Percentiles rank a stretch among this genome's conserved stretches.
These are phyloP conservation scores for Drosophila mercatorum DNA, from an alignment of 2,888 invertebrate species.

Conservation along the genomic window DNA sequence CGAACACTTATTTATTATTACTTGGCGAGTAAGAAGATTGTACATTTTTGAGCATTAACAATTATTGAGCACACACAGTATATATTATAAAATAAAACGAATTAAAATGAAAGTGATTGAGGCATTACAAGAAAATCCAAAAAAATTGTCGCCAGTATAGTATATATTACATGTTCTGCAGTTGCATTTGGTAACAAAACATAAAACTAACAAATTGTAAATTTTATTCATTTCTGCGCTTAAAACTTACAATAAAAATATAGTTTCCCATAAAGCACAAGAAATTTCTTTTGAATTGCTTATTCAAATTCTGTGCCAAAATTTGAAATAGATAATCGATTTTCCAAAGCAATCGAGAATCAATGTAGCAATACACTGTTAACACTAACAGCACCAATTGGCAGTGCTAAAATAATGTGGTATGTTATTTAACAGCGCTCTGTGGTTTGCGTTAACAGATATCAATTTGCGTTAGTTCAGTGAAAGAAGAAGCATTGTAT, in stretches of 20 bases:
- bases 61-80: conserved; percentile 47
- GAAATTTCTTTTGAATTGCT: neutral
- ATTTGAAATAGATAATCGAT: conserved; percentile 19
- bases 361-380: conserved; percentile 1
- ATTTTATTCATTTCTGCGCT: conserved; percentile 66
- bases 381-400: conserved; percentile 25
- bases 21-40: conserved; percentile 32
- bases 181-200: conserved; percentile 15
- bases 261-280: conserved; percentile 52
- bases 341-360: conserved; percentile 16
- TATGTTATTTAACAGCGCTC: conserved; percentile 33
- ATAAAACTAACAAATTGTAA: conserved; percentile 53
- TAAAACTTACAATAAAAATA: conserved; percentile 58
- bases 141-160: conserved; percentile 41
- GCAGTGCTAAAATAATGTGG: conserved; percentile 23
- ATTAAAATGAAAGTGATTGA: conserved; percentile 49
- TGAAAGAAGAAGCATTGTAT: conserved; percentile 40
- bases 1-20: conserved; percentile 68
- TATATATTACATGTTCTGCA: conserved; percentile 27
- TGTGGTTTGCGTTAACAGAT: conserved; percentile 28
- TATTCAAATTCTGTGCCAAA: neutral
- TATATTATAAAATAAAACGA: conserved; percentile 28
- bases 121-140: conserved; percentile 30
- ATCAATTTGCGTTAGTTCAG: conserved; percentile 36
- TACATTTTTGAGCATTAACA: conserved; percentile 45